Evolutionary conservation across 2,888 invertebrate genomes (phyloP).

Genomic region (Noctua pronuba): DNA sequence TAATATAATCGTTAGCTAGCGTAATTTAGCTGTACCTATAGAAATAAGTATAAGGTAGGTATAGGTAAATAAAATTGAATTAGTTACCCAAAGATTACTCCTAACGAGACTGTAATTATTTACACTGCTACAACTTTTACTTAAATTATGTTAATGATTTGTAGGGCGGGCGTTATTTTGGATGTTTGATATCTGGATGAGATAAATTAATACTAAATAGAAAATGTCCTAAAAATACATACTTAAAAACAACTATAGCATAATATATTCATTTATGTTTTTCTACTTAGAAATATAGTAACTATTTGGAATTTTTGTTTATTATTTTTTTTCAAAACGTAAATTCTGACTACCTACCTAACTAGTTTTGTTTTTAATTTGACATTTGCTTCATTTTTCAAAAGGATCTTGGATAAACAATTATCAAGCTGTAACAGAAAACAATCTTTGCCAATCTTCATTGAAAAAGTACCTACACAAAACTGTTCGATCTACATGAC

Average conservation of each 20-base stretch:
- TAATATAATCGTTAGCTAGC: neutral
- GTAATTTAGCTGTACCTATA: neutral
- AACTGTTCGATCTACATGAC: neutral
- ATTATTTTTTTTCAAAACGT: neutral
- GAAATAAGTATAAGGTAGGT: too few relatives aligned
- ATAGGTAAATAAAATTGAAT: neutral
- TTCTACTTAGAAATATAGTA: neutral
- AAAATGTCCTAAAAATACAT: neutral
- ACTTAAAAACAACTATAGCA: neutral
- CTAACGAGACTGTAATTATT: neutral
- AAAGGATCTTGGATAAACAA: neutral
- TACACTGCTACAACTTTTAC: neutral
- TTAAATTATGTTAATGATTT: neutral
- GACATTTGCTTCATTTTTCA: neutral
- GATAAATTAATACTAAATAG: neutral
- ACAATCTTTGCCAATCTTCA: neutral
- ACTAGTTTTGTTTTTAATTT: too few relatives aligned
- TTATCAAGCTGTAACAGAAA: neutral
- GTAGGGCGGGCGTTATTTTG: neutral
- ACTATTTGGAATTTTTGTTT: neutral
- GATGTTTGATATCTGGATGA: neutral
- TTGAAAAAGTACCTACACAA: neutral
- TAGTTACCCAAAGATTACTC: neutral
- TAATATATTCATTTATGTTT: neutral
- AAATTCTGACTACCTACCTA: neutral